Evolutionary conservation across 2,113 vertebrate species (phyloP).

Genomic region (Carassius gibelio): DNA sequence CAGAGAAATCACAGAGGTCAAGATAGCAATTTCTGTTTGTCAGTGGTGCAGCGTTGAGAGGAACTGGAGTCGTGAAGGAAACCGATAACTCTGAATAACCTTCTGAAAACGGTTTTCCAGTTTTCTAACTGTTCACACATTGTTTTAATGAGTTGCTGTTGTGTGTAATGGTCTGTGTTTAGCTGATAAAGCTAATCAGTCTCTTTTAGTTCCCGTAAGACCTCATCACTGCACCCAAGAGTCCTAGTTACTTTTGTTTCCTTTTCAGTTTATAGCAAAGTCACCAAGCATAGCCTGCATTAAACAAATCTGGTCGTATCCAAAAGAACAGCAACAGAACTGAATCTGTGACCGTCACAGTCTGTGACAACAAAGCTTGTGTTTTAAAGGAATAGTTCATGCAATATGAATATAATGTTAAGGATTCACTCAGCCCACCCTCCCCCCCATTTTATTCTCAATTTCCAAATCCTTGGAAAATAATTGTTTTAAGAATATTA

Average conservation of each 20-base stretch:
- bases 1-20: background rate
- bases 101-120: background rate
- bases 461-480: too few relatives aligned
- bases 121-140: constrained; percentile 3
- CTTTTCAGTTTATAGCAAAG: constrained; percentile 16
- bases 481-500: too few relatives aligned
- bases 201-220: constrained; percentile 10
- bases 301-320: constrained; percentile 6
- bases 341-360: background rate
- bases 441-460: too few relatives aligned
- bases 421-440: too few relatives aligned
- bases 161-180: constrained; percentile 33
- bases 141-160: constrained; percentile 35
- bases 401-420: background rate
- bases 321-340: background rate
- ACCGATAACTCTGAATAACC: constrained; percentile 1
- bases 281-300: background rate
- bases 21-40: background rate
- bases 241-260: background rate
- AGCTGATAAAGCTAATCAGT: constrained; percentile 36
- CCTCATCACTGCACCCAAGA: constrained; percentile 21
- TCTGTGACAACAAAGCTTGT: background rate
- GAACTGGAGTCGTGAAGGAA: background rate
- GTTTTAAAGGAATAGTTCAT: background rate
- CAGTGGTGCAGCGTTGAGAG: background rate